Conservation (phyloP, 2,113 vertebrate genomes). For the Deroptyus accipitrinus region DNA sequence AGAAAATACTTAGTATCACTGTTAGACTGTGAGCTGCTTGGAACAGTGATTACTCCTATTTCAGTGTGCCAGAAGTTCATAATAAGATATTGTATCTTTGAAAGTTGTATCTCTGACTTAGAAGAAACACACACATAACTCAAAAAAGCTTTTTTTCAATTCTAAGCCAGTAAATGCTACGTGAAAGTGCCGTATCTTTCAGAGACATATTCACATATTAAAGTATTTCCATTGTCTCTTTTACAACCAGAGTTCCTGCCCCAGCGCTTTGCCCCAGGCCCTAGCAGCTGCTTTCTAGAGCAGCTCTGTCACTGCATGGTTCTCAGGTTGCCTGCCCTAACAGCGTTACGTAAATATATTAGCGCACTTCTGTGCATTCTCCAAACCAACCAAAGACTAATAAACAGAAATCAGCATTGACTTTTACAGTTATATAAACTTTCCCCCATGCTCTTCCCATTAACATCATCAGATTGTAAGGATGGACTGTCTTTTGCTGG, state of each 20-base stretch:
- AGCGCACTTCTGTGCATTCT: background rate
- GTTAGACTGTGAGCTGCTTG: background rate
- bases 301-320: background rate
- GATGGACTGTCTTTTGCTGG: background rate
- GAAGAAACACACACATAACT: background rate
- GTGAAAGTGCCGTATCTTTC: background rate
- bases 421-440: background rate
- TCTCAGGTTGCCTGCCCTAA: background rate
- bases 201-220: background rate
- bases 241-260: background rate
- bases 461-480: background rate
- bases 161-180: background rate
- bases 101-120: background rate
- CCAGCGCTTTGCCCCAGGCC: background rate
- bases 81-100: background rate
- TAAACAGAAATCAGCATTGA: background rate
- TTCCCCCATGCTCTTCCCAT: background rate
- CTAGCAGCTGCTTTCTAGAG: background rate
- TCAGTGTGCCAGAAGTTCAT: background rate
- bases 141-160: fast-evolving
- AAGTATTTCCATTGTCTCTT: background rate
- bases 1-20: background rate
- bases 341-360: background rate
- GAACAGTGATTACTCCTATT: background rate
- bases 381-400: background rate